Evolutionary conservation across 2,113 vertebrate genomes (phyloP).

Genomic region (Peucedramus taeniatus): DNA sequence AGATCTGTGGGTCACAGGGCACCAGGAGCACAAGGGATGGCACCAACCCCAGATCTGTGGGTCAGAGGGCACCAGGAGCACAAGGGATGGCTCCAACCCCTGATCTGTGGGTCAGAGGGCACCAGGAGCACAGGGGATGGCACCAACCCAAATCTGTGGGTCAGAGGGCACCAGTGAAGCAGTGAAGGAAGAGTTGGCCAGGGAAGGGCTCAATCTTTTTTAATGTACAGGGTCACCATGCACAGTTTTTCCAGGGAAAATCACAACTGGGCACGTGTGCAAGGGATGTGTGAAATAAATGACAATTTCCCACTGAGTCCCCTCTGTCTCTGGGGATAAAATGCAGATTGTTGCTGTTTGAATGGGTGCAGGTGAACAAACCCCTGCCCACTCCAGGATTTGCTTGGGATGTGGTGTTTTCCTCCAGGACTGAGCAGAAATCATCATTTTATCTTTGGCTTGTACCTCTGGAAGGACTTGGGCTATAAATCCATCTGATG

Average conservation of each 20-base stretch:
- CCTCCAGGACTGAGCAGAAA: not conserved
- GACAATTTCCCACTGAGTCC: not conserved
- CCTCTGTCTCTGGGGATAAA: not conserved
- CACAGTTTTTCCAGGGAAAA: not conserved
- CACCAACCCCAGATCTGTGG: not conserved
- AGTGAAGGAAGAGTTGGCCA: not conserved
- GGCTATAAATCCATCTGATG: not conserved
- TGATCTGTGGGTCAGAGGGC: not conserved
- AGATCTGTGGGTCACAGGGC: no score
- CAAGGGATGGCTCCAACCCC: no score
- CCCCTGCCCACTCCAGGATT: not conserved
- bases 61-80: not conserved
- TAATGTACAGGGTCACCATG: fast-evolving
- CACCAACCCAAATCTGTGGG: no score
- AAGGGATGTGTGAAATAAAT: not conserved
- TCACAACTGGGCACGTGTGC: fast-evolving
- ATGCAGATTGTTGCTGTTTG: not conserved
- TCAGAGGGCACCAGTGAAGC: no score
- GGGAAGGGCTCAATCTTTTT: not conserved
- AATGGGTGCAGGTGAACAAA: not conserved
- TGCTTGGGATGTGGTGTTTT: not conserved
- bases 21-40: not conserved
- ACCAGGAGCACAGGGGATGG: not conserved
- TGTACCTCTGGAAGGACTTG: not conserved
- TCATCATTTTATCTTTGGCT: not conserved